Percentiles rank a stretch among this genome's conserved stretches.
Evolutionary conservation across 1,140 invertebrate species (phyloP).

Genomic region (Ericerus pela): DNA sequence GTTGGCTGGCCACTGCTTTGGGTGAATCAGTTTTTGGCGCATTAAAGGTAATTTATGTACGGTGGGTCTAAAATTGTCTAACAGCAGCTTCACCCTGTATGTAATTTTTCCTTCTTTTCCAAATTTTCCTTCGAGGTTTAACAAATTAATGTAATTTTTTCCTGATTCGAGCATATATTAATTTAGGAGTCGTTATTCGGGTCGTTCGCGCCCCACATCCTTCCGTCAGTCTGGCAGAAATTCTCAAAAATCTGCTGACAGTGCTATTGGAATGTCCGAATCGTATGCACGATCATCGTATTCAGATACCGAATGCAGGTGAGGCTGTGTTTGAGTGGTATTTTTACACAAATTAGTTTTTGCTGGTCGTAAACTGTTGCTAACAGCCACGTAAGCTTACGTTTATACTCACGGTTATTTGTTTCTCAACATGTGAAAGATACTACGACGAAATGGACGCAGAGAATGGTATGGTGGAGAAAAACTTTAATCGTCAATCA

Average conservation of each 20-base stretch:
- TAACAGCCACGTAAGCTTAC: no score
- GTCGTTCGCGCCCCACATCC: slow-evolving; percentile 35
- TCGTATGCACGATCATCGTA: slow-evolving; percentile 39
- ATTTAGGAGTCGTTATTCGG: not conserved
- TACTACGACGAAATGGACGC: slow-evolving; percentile 31
- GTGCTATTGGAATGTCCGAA: slow-evolving; percentile 37
- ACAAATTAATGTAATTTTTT: not conserved
- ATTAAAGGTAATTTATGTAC: no score
- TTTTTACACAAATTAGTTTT: not conserved
- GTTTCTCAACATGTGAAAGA: no score
- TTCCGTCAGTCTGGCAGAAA: slow-evolving; percentile 47
- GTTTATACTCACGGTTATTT: no score
- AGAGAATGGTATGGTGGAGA: slow-evolving; percentile 19
- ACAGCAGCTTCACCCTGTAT: not conserved
- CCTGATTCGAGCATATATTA: no score
- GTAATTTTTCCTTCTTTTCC: not conserved
- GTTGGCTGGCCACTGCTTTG: no score
- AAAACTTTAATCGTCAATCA: slow-evolving; percentile 11
- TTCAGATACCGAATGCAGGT: slow-evolving; percentile 43
- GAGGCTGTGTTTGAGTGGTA: not conserved
- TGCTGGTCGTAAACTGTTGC: no score
- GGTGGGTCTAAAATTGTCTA: no score
- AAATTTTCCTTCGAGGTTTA: not conserved
- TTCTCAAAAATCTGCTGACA: slow-evolving; percentile 53
- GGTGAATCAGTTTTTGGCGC: no score